A percentile compares a stretch with the other conserved stretches of the same genome.
Evolutionary conservation across 1,140 invertebrate species (phyloP).

Genomic region (Calephelis virginiensis): DNA sequence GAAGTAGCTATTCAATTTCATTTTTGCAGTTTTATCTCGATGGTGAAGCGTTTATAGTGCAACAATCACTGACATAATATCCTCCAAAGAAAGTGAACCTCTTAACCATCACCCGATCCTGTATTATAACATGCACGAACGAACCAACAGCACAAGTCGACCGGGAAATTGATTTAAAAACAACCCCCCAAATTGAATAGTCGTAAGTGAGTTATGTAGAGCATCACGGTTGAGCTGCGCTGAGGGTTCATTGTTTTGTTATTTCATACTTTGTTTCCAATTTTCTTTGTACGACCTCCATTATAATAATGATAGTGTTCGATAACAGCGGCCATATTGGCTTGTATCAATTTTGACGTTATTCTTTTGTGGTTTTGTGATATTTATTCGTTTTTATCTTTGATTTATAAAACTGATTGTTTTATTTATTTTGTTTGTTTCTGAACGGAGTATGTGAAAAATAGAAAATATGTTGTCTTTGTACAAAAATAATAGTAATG

Average conservation of each 20-base stretch:
- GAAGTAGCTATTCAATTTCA: too few species aligned
- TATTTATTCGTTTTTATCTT: background rate
- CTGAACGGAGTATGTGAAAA: too few species aligned
- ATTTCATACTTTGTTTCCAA: conserved; percentile 22
- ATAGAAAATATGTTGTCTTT: too few species aligned
- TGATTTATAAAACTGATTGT: background rate
- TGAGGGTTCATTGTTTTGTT: conserved; percentile 27
- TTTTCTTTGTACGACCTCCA: conserved; percentile 21
- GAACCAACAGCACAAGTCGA: conserved; percentile 45
- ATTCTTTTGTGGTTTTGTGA: background rate
- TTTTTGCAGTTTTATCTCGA: too few species aligned
- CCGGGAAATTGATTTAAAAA: conserved; percentile 72
- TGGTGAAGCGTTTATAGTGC: too few species aligned
- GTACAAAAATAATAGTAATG: too few species aligned
- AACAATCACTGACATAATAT: too few species aligned
- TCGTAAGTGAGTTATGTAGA: conserved; percentile 56
- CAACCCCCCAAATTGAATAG: conserved; percentile 64
- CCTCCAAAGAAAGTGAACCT: background rate
- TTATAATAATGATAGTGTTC: conserved; percentile 23
- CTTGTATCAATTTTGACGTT: conserved; percentile 8
- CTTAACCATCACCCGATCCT: conserved; percentile 25
- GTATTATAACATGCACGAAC: conserved; percentile 54
- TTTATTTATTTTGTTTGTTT: too few species aligned
- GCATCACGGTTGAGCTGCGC: conserved; percentile 31
- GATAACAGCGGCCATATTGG: conserved; percentile 19